Percentiles rank a stretch among this genome's conserved stretches.
Conservation (phyloP, 53 echinoderm and acorn worm genomes). For the Crossaster papposus region DNA sequence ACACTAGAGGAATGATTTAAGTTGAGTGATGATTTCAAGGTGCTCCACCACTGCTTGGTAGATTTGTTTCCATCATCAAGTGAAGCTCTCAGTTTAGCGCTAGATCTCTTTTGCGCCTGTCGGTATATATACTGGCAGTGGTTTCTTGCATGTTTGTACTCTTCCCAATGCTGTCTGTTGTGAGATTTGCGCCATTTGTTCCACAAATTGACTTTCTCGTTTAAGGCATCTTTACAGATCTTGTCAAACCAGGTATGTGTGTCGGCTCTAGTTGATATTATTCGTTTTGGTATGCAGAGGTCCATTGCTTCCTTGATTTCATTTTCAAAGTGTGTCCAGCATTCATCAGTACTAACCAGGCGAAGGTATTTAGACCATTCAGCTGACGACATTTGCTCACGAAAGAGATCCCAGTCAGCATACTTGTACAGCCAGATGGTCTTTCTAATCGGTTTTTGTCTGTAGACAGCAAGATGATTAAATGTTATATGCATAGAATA, state of each 20-base stretch:
- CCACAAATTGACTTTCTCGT: neutral
- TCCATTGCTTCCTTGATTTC: neutral
- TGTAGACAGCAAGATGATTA: neutral
- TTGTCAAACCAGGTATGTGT: neutral
- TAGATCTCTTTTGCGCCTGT: no score
- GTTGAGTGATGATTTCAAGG: no score
- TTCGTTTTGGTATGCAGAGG: neutral
- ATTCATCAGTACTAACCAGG: constrained; percentile 1
- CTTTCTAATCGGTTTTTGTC: neutral
- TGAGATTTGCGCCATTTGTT: no score
- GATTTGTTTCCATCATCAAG: constrained; percentile 15
- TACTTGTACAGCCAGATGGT: neutral
- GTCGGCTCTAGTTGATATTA: neutral
- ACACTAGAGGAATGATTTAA: no score
- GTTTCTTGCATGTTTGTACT: constrained; percentile 17
- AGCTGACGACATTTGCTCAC: neutral
- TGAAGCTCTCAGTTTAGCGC: neutral
- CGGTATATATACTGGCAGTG: constrained; percentile 18
- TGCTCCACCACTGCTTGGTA: no score
- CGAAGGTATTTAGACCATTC: constrained; percentile 1
- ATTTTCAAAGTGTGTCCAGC: neutral
- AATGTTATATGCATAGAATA: neutral
- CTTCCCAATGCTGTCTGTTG: neutral
- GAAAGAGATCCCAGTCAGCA: constrained; percentile 15
- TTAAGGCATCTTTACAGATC: neutral